Conservation (phyloP, 1,140 invertebrate genomes). For the Periplaneta americana region DNA sequence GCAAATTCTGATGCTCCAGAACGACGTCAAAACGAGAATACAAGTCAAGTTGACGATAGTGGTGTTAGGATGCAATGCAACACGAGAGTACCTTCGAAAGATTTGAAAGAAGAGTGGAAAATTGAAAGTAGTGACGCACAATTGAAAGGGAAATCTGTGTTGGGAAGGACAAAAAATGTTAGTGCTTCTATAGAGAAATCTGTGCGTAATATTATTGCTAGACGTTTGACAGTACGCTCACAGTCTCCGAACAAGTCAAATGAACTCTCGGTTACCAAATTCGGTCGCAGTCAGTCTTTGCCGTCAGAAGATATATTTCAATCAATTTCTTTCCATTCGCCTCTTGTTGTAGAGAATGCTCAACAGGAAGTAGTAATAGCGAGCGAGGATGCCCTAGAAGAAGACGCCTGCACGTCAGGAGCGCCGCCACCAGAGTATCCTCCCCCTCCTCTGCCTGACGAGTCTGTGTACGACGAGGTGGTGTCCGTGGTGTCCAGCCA, state of each 20-base stretch:
- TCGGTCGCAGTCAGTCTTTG: constrained; percentile 35
- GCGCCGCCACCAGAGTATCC: constrained; percentile 49
- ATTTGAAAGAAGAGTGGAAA: background rate
- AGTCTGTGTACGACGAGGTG: constrained; percentile 50
- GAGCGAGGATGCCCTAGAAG: constrained; percentile 13
- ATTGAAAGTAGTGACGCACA: constrained; percentile 22
- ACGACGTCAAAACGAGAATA: constrained; percentile 3
- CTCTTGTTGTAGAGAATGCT: constrained; percentile 19
- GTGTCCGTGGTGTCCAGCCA: constrained; percentile 29
- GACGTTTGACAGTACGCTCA: constrained; percentile 18
- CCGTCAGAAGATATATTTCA: constrained; percentile 40
- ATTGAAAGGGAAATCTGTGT: constrained; percentile 24
- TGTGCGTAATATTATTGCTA: constrained; percentile 23
- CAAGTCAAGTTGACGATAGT: background rate
- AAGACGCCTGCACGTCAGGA: constrained; percentile 28
- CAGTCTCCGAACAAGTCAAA: constrained; percentile 2
- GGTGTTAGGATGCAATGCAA: background rate
- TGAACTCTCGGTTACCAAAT: constrained; percentile 7
- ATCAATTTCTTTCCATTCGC: constrained; percentile 42
- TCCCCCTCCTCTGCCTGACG: constrained; percentile 50
- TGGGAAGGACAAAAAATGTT: constrained; percentile 28
- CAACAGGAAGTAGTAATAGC: constrained; percentile 21
- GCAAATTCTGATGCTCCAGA: constrained; percentile 13
- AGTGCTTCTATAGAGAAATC: constrained; percentile 25
- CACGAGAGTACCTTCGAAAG: background rate